These are phyloP conservation scores for Dicyrtomina minuta DNA, from an alignment of 2,888 invertebrate genomes.

Conservation along the genomic window DNA sequence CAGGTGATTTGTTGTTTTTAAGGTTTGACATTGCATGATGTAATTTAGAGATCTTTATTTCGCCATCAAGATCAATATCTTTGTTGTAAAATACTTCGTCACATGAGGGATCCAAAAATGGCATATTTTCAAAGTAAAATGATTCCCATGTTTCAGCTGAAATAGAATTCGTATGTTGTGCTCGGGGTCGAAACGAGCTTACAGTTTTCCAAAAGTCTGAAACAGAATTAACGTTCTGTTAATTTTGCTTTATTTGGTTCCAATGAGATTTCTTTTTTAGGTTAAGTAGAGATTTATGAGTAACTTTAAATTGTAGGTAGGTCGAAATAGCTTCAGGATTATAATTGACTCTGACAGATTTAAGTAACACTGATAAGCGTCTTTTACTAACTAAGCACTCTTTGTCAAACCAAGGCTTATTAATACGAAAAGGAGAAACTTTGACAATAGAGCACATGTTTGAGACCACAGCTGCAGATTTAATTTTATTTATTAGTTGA, in stretches of 20 bases:
- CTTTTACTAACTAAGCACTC: background rate
- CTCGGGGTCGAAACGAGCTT: background rate
- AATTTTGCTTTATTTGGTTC: background rate
- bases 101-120: too few species aligned
- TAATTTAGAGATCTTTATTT: background rate
- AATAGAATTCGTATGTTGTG: background rate
- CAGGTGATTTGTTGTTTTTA: too few species aligned
- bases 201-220: background rate
- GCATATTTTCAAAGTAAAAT: too few species aligned
- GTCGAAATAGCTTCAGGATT: background rate
- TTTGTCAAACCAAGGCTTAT: constrained; percentile 4
- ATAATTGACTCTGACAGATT: too few species aligned
- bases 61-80: background rate
- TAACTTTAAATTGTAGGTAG: background rate
- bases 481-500: too few species aligned
- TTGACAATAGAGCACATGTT: too few species aligned
- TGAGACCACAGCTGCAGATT: too few species aligned
- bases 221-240: background rate
- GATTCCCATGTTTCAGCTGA: background rate
- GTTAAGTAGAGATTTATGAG: background rate
- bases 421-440: background rate
- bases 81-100: background rate
- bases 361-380: background rate
- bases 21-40: background rate
- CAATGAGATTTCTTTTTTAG: background rate